Base-by-base conservation (phyloP, 2,797 vertebrate species). In the Kryptolebias ocellatus region DNA sequence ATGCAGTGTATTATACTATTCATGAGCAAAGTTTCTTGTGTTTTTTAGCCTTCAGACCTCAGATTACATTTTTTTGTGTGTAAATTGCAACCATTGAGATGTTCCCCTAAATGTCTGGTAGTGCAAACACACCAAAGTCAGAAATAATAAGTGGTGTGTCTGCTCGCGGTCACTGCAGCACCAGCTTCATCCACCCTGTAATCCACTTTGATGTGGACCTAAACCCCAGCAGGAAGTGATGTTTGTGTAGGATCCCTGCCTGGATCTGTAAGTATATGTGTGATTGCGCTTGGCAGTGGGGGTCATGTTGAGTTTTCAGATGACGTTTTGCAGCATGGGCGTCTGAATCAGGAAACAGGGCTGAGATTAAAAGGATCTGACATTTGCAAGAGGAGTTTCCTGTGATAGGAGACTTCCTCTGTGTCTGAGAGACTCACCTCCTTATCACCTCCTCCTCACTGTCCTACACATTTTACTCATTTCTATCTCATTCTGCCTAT, bases 371-470 rank as follows among this genome's bases (percentile, higher is more conserved):
- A 67, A 75, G 77, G 83, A 85, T 88, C 83, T 88, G 80, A 90
- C 86, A 75, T 83, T 62, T 65, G 72, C 59, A 70, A 85, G 67
- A 76, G 57, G 53, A 77, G 80, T 82, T 91, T 93, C 88, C 92
- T 89, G 82, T 63, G 90, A 93, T 91, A 90, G 70, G 59, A 80
- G 60, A 70, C 76, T 91, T 91, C 90, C 90, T 83, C 81, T 89
- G 82, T 59, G 76, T 87, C 79, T 72, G 60, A 76, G 81, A 80
- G 83, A 88, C 68, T 76, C 67, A 42, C 11, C 72, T 58, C 34
- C 60, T 79, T 88, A 86, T 91, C 88, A 84, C 50, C 71, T 17
- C 34, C 39, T 54, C 60, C 61, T 6, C 50, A 73, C 58, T 80
- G 74, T 79, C 10, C 66, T 44, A 67, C 34, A 44, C 50, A 49